phyloP scores from a whole-genome alignment of 2,113 vertebrate species.

The Nyctereutes procyonoides region DNA sequence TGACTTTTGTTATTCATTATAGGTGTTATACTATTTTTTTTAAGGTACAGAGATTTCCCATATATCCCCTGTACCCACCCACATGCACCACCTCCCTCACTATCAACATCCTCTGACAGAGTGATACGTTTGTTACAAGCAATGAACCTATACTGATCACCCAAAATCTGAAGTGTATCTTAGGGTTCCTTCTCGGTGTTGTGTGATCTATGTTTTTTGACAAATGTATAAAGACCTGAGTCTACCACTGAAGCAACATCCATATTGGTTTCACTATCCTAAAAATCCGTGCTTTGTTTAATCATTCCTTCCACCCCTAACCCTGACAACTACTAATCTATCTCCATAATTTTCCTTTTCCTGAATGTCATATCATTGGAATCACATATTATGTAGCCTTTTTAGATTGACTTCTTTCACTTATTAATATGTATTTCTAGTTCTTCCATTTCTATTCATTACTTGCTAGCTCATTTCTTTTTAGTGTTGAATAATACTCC shows the following conservation, averaged over 20 bases:
- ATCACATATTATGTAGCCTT: neutral
- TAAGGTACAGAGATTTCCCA: neutral
- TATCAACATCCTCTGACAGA: neutral
- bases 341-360: neutral
- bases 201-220: neutral
- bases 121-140: neutral
- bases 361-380: neutral
- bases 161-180: neutral
- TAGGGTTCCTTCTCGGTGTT: neutral
- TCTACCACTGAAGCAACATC: too few species aligned
- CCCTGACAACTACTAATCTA: neutral
- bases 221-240: neutral
- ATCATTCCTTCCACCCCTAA: neutral
- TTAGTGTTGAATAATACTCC: neutral
- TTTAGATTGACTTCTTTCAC: neutral
- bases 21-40: neutral
- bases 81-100: neutral
- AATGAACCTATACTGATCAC: neutral
- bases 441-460: neutral
- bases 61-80: neutral
- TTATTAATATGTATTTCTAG: neutral
- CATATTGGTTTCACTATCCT: neutral
- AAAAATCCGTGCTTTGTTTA: neutral
- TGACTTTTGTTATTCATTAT: neutral
- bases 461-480: neutral